Base-by-base conservation (phyloP, 2,113 vertebrate species). In the Brachionichthys hirsutus region DNA sequence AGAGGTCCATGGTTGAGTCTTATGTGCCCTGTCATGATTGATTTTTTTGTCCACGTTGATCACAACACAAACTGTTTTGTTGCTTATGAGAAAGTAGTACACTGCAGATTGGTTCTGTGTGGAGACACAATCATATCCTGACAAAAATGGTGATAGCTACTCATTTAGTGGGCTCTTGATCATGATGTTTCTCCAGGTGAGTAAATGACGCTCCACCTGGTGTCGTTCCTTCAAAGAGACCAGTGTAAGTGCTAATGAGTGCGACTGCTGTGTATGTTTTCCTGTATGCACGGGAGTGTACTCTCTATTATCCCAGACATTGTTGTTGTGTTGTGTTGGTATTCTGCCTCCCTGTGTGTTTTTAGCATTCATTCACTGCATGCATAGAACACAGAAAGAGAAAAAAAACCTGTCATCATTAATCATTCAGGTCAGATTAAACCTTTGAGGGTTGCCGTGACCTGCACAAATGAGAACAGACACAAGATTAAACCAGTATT, bases 11-110 rank as follows among this genome's bases (percentile, higher is more conserved):
- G 55, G 73, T 68, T 84, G 81, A 85, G 80, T 78, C 85, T 87
- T 86, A 83, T 89, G 70, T 76, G 70, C 54, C 82, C 78, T 88
- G 85, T 88, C 85, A 84, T 80, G 86, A 87, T 88, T 87, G 85
- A 90, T 92, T 89, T 85, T 42, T 49, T 46, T 73, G 67, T 71
- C 83, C 66, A 59, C 67, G 68, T 75, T 70, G 76, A 86, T 70
- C 67, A 89, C 77, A 85, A 87, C 74, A 73, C 68, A 65, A 72
- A 62, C 34, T 61, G 62, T 83, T 71, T 80, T 70, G 61, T 77
- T 83, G 65, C 78, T 81, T 54, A 81, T 73, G 56, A 77, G 65
- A 78, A 85, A 86, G 85, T 76, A 84, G 77, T 84, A 53, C 72
- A 62, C 54, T 12, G 18, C 81, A 71, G 62, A 60, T 70, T 86